A percentile compares a stretch with the other conserved stretches of the same genome.
Conservation (phyloP, 2,113 vertebrate genomes). For the Platysteira castanea region DNA sequence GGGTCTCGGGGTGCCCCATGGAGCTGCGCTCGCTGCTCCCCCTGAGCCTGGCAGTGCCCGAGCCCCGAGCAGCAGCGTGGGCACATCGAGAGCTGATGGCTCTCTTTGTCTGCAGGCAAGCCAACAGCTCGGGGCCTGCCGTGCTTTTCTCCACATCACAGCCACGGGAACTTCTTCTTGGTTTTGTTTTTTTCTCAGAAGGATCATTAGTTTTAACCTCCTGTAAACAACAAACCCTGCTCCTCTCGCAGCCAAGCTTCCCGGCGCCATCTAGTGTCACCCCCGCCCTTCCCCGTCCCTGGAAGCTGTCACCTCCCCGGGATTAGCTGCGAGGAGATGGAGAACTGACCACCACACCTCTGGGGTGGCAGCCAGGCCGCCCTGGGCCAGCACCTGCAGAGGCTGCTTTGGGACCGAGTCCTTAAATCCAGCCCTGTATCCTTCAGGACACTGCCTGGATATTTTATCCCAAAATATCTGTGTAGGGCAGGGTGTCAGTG, state of each 20-base stretch:
- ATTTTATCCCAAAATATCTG: not conserved
- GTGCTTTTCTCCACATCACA: not conserved
- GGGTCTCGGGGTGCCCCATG: not conserved
- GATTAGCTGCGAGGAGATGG: rapidly evolving
- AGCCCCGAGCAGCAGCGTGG: not conserved
- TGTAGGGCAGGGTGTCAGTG: not conserved
- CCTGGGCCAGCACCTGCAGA: not conserved
- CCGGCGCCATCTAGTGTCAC: slow-evolving; percentile 43
- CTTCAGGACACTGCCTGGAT: not conserved
- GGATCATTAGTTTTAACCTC: not conserved
- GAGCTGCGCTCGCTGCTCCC: not conserved
- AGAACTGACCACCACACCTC: not conserved
- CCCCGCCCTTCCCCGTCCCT: not conserved
- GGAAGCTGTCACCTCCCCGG: not conserved
- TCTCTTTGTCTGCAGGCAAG: not conserved
- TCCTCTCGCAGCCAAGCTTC: not conserved
- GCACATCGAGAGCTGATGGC: not conserved
- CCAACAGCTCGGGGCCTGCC: not conserved
- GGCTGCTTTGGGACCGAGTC: not conserved
- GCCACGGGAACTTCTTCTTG: not conserved
- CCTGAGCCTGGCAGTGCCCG: not conserved
- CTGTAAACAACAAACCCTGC: not conserved
- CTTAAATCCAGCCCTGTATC: rapidly evolving
- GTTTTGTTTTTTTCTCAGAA: not conserved
- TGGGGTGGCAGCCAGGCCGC: not conserved